Base-by-base conservation (phyloP, 2,113 vertebrate species). In the Pelobates fuscus region DNA sequence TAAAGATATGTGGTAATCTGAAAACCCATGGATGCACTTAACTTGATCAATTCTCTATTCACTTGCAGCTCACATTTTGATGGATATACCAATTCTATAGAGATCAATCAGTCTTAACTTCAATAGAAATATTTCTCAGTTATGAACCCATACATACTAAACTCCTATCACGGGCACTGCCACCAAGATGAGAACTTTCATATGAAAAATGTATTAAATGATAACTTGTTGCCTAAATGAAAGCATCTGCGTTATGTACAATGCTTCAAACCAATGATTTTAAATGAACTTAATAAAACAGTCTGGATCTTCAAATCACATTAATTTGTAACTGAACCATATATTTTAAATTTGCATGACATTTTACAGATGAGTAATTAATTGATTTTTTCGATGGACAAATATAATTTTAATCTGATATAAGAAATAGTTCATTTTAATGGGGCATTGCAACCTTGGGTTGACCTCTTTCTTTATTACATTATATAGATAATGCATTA, bases 1-100 rank as follows among this genome's bases (percentile, higher is more conserved):
- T 79, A 71, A 78, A 68, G 32, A 78, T 24, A 73, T 77, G 73
- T 68, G 73, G 61, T 58, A 26, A 77, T 77, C 29, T 78, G 43
- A 8, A 54, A 70, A 80, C n/a, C 3, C 58, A 79, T 49, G 75
- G 79, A 77, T 21, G 3, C 58, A 68, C 46, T 66, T 61, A 15
- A 66, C 58, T 71, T 70, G 49, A 66, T 69, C 49, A 78, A 54
- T 80, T 76, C 0, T 8, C 63, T 25, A 30, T 67, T 81, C 75
- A 79, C 71, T 64, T 80, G 23, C 30, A 78, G 49, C 8, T 80
- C 0, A 0, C 58, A 3, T 76, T 71, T 66, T 71, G 71, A 76
- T 62, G 46, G 67, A 79, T 78, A 69, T 63, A 20, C 26, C 59
- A 78, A 0, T 37, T 30, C 71, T 79, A 70, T 54, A 75, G 44